Evolutionary conservation across 2,888 invertebrate species (phyloP).

Genomic region (Zaprionus lineosus): DNA sequence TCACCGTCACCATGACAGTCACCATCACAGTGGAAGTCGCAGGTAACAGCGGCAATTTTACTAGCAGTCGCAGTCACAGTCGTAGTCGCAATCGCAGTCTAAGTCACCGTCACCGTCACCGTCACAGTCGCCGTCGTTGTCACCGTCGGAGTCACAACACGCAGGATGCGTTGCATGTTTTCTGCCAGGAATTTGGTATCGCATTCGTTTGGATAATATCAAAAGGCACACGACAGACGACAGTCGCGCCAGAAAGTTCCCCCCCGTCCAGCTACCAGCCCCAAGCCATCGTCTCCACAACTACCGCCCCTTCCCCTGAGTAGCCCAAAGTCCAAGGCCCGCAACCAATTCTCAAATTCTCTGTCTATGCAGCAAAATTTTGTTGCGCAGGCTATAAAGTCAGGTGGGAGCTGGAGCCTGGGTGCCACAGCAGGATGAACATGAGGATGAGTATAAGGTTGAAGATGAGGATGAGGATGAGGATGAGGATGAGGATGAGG

Average conservation of each 20-base stretch:
- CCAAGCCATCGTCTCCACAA: background rate
- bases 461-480: background rate
- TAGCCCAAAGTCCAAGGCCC: too few species aligned
- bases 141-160: slow-evolving; percentile 19
- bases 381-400: slow-evolving; percentile 71
- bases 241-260: slow-evolving; percentile 12
- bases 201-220: slow-evolving; percentile 75
- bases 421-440: background rate
- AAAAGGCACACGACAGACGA: slow-evolving; percentile 38
- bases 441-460: too few species aligned
- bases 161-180: slow-evolving; percentile 71
- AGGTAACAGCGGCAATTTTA: too few species aligned
- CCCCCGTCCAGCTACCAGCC: background rate
- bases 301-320: background rate
- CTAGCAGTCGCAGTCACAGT: slow-evolving; percentile 1
- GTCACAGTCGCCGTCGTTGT: slow-evolving; percentile 21
- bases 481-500: background rate
- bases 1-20: slow-evolving; percentile 14
- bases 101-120: slow-evolving; percentile 1
- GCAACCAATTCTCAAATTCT: slow-evolving; percentile 17
- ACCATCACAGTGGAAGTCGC: slow-evolving; percentile 12
- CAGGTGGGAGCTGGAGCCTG: slow-evolving; percentile 45
- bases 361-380: slow-evolving; percentile 59
- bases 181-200: slow-evolving; percentile 72
- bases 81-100: slow-evolving; percentile 20